Conservation (phyloP, 2,113 vertebrate species). For the Strigops habroptila region DNA sequence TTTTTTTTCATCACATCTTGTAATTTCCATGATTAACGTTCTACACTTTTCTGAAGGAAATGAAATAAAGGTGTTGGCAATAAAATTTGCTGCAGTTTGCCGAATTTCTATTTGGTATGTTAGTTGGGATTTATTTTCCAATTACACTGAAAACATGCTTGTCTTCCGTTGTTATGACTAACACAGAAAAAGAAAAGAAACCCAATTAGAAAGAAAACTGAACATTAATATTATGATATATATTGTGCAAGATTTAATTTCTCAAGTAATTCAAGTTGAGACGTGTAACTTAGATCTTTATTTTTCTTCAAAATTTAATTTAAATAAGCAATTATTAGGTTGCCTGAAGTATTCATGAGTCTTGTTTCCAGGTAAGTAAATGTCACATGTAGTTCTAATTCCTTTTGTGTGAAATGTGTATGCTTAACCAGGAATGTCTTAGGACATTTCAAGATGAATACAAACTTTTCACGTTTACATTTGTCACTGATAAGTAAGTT, state of each 20-base stretch:
- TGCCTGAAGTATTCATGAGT: neutral
- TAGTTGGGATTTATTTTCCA: neutral
- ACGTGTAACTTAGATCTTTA: neutral
- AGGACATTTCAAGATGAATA: neutral
- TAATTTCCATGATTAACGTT: neutral
- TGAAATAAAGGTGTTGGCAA: neutral
- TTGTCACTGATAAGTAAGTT: neutral
- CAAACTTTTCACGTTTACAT: neutral
- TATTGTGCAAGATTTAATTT: neutral
- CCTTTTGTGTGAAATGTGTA: neutral
- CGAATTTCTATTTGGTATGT: neutral
- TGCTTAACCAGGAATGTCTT: neutral
- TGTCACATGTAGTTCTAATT: neutral
- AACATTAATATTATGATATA: neutral
- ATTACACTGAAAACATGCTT: neutral
- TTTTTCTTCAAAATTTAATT: neutral
- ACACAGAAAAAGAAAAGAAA: neutral
- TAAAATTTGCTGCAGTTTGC: neutral
- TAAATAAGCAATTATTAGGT: neutral
- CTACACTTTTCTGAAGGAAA: neutral
- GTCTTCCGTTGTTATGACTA: neutral
- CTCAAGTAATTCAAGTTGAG: neutral
- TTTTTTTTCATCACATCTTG: neutral
- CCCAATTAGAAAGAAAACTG: neutral
- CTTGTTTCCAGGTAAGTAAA: conserved; percentile 38